Percentiles rank a stretch among this genome's conserved stretches.
These are phyloP conservation scores for Hylaeus anthracinus DNA, from an alignment of 1,140 invertebrate species.

Conservation along the genomic window DNA sequence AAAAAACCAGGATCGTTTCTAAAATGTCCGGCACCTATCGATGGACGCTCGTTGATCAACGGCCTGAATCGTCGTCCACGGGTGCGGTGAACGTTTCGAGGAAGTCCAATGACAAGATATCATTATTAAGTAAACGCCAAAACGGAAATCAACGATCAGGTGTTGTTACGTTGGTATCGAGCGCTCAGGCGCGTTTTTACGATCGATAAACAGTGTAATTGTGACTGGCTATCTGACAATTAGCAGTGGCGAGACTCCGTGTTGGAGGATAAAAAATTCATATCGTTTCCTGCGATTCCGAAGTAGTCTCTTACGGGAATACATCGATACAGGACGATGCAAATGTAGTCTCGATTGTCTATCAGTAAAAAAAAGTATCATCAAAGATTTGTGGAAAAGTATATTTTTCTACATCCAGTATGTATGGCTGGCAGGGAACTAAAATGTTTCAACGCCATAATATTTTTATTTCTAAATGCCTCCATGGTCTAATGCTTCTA, in stretches of 20 bases:
- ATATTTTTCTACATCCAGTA: no score
- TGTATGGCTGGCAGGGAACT: no score
- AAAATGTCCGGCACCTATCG: background rate
- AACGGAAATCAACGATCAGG: conserved; percentile 37
- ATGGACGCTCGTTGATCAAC: background rate
- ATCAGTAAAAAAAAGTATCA: background rate
- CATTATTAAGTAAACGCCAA: conserved; percentile 25
- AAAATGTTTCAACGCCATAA: no score
- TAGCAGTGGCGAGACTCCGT: conserved; percentile 5
- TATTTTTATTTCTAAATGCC: no score
- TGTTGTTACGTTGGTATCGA: conserved; percentile 11
- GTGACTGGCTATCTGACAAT: conserved; percentile 24
- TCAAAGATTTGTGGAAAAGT: no score
- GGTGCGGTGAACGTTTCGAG: background rate
- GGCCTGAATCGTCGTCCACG: background rate
- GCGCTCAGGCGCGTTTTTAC: conserved; percentile 8
- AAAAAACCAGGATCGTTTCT: background rate
- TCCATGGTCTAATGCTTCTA: no score
- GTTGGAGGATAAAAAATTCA: conserved; percentile 8
- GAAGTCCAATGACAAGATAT: conserved; percentile 27
- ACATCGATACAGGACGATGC: background rate
- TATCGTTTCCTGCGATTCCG: conserved; percentile 26
- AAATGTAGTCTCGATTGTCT: background rate
- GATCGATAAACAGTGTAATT: conserved; percentile 40
- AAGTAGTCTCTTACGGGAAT: background rate